Evolutionary conservation across 2,888 invertebrate species (phyloP).

Genomic region (Chymomyza fuscimana): DNA sequence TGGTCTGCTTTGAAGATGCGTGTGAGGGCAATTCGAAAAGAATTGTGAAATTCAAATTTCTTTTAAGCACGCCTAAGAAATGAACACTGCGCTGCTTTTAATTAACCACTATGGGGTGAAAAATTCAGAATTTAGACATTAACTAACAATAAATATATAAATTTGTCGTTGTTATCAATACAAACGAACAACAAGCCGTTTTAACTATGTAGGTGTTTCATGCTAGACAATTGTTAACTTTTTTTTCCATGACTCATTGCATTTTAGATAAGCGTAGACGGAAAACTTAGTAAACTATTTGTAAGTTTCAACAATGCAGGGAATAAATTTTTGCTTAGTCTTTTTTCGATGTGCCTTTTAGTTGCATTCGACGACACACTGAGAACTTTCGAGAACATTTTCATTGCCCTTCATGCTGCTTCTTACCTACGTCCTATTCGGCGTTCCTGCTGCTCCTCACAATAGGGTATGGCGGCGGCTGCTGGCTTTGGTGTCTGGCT

Average conservation of each 20-base stretch:
- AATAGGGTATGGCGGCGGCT: conserved; percentile 67
- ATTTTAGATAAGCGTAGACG: conserved; percentile 47
- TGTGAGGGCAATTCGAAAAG: conserved; percentile 34
- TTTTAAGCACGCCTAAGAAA: conserved; percentile 18
- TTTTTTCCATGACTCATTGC: conserved; percentile 58
- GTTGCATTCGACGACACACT: conserved; percentile 2
- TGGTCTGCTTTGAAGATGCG: conserved; percentile 3
- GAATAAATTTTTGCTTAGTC: conserved; percentile 3
- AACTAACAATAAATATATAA: not conserved
- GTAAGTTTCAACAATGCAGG: not conserved
- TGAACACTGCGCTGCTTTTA: not conserved
- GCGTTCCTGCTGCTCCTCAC: conserved; percentile 73
- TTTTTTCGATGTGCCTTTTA: conserved; percentile 15
- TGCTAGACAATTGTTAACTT: conserved; percentile 1
- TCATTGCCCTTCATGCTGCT: conserved; percentile 18
- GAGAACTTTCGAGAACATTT: conserved; percentile 40
- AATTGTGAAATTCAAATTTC: conserved; percentile 64
- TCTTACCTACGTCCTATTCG: conserved; percentile 77
- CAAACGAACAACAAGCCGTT: not conserved
- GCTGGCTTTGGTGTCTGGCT: conserved; percentile 1
- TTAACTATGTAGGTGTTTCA: not conserved
- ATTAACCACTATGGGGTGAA: not conserved
- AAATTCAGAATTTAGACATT: not conserved
- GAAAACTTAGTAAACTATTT: conserved; percentile 4
- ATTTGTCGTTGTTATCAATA: not conserved